Evolutionary conservation across 2,113 vertebrate genomes (phyloP).

Genomic region (Ceuthmochares aereus): DNA sequence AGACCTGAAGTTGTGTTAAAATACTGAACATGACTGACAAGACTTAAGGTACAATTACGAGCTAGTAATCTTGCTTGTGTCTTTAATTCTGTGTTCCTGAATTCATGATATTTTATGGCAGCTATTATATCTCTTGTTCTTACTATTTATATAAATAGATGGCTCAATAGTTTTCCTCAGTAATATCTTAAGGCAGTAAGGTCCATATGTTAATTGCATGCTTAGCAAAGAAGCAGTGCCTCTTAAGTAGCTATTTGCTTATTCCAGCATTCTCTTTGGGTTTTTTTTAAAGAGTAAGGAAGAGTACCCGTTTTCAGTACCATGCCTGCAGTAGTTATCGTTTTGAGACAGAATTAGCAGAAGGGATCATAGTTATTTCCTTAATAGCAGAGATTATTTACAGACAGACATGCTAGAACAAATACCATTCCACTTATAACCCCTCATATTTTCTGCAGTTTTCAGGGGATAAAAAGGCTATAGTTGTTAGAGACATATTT

Average conservation of each 20-base stretch:
- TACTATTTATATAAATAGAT: background rate
- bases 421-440: background rate
- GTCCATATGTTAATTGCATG: background rate
- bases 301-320: background rate
- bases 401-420: background rate
- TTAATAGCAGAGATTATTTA: background rate
- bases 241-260: background rate
- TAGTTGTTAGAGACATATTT: background rate
- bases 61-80: background rate
- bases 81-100: background rate
- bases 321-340: background rate
- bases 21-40: background rate
- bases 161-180: background rate
- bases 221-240: background rate
- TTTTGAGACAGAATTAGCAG: background rate
- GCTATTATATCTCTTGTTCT: background rate
- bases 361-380: background rate
- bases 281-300: background rate
- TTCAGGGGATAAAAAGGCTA: background rate
- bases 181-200: background rate
- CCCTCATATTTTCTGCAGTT: background rate
- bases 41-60: background rate
- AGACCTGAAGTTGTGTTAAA: background rate
- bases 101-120: slow-evolving; percentile 13
- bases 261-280: background rate